Conservation (phyloP, 2,888 invertebrate genomes). For the Tipula lateralis region DNA sequence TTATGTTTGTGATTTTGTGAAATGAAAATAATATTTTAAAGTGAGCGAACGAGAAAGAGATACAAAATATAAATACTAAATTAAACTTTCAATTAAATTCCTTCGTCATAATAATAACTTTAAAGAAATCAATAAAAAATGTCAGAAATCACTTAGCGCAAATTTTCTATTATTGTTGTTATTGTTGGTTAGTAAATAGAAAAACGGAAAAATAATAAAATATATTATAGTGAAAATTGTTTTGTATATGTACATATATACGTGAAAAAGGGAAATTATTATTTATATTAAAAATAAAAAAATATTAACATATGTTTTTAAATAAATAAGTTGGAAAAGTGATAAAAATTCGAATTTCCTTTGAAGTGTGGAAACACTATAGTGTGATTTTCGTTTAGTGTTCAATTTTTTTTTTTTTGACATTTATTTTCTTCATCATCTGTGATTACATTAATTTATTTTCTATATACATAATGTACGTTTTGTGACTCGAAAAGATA, state of each 20-base stretch:
- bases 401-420: background rate
- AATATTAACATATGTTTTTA: constrained; percentile 5
- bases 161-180: background rate
- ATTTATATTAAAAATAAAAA: background rate
- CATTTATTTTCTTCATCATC: constrained; percentile 11
- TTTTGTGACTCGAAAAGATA: background rate
- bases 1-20: background rate
- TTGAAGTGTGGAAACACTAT: constrained; percentile 4
- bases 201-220: background rate
- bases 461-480: background rate
- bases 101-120: background rate
- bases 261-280: background rate
- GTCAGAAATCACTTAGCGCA: constrained; percentile 19
- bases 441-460: background rate
- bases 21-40: background rate
- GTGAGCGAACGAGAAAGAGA: background rate
- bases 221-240: background rate
- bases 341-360: background rate
- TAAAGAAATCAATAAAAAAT: background rate
- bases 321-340: background rate
- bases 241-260: background rate
- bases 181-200: background rate
- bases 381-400: background rate
- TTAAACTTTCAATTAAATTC: background rate
- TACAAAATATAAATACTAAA: too few relatives aligned